Evolutionary conservation across 1,140 invertebrate genomes (phyloP), one percentile per base, ranked within the genome.

Genomic region (Choristoneura fumiferana): DNA sequence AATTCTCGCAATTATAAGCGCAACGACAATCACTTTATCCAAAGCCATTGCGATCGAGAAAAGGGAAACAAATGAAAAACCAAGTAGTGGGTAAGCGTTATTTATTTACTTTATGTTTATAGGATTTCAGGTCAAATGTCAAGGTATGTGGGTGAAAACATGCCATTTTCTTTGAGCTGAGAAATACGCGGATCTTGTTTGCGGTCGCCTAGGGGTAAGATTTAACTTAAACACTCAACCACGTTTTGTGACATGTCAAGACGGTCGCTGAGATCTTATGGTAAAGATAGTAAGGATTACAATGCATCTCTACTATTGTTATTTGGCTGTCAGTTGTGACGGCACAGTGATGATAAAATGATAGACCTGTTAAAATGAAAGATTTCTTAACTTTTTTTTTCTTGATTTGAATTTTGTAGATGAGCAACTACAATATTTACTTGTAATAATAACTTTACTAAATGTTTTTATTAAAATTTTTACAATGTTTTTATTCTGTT

Each of bases 1-100:
- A 15, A 71, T 54, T 35, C 74, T 52, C 15, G 63, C 40, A 35
- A 74, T 17, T 34, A 49, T 49, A 14, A 69, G 8, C 18, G 71
- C 37, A 58, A 63, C 43, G 36, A 72, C 8, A n/a, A 76, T 33
- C 9, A 74, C 15, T 69, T 63, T 71, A 53, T 52, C 62, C 4
- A 72, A 34, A 53, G 66, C 65, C 78, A 79, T 83, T 54, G 49
- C 54, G 56, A 12, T 14, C n/a, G 15, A 52, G n/a, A 1, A 8
- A 43, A 10, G 33, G 57, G 57, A 64, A 17, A 52, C 66, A 78
- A 84, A 84, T 84, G 78, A 71, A 76, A 73, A 60, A 52, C 57
- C 35, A 57, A 59, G 49, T 57, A 56, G 9, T 67, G 17, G 56
- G 62, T 62, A 60, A 62, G 60, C 55, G 65, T 68, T 81, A 81